Base-by-base conservation (phyloP, 2,113 vertebrate genomes). In the Oreochromis spilurus region DNA sequence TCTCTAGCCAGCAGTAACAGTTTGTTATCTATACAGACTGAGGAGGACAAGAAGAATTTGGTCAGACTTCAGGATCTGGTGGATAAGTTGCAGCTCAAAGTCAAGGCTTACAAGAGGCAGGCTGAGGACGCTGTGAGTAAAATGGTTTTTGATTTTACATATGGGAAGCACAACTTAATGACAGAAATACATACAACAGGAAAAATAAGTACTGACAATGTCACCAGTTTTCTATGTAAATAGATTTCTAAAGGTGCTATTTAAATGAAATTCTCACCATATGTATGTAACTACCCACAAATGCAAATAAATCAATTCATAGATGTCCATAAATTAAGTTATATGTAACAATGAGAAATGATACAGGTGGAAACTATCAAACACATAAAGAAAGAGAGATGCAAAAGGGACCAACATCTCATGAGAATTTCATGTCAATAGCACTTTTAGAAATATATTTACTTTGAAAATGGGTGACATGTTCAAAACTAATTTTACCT, bases 111-210 rank as follows among this genome's bases (percentile, higher is more conserved):
- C 57, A 60, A 60, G 57, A 60, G 57, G 5, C 57, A 58, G 55
- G 55, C 57, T 60, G 57, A 31, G 14, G 57, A 24, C 0, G 94
- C 92, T 81, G 93, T 94, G 21, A 88, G 91, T 91, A 3, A 81
- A 55, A 29, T 4, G 24, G 6, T 31, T 72, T 40, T 11, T 36
- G 4, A 24, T 26, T 24, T 81, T 19, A 12, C 54, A 55, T 6
- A 43, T 45, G 2, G 60, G 6, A 65, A 9, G 16, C 14, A 45
- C 40, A 75, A 4, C 36, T 67, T 67, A 4, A 48, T 17, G 14
- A 6, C 10, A 26, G 21, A 55, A 55, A 26, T 10, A 36, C 34
- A 36, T 36, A 36, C 8, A 9, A 3, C 8, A 36, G 8, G 34
- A 36, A 8, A 36, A 36, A 36, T 36, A 36, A 36, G 3, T 36